phyloP scores from a whole-genome alignment of 2,888 invertebrate species.

The Pseudococcus jackbeardsleyi region DNA sequence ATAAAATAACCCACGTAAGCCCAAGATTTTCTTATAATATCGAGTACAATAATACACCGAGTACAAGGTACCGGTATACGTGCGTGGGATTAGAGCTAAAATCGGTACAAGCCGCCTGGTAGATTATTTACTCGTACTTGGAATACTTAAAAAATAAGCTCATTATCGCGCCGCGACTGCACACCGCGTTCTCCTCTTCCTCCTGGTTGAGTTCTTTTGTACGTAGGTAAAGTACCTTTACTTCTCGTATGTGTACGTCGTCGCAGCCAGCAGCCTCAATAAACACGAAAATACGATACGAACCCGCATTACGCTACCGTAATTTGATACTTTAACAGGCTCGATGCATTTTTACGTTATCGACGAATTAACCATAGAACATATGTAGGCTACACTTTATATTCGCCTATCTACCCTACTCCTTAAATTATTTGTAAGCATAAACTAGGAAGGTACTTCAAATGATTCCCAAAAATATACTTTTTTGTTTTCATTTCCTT shows the following conservation, averaged over 20 bases:
- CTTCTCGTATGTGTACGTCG: not conserved
- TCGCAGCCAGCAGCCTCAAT: not conserved
- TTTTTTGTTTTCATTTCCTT: no score
- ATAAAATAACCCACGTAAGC: not conserved
- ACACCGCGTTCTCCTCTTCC: not conserved
- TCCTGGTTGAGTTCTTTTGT: not conserved
- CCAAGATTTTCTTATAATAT: not conserved
- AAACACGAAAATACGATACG: conserved; percentile 39
- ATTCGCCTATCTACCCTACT: no score
- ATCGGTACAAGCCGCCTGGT: conserved; percentile 13
- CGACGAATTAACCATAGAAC: not conserved
- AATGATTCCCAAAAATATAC: no score
- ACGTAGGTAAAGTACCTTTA: not conserved
- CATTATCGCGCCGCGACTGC: not conserved
- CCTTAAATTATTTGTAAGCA: no score
- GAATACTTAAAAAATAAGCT: conserved; percentile 31
- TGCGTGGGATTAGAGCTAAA: conserved; percentile 26
- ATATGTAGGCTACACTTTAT: not conserved
- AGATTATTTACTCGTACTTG: conserved; percentile 38
- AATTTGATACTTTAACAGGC: not conserved
- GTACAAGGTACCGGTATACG: conserved; percentile 7
- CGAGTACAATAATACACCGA: not conserved
- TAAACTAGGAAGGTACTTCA: no score
- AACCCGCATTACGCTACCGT: conserved; percentile 15
- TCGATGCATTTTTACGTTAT: conserved; percentile 43